A percentile compares a stretch with the other conserved stretches of the same genome.
phyloP scores from a whole-genome alignment of 2,797 vertebrate species.

The Masticophis lateralis region DNA sequence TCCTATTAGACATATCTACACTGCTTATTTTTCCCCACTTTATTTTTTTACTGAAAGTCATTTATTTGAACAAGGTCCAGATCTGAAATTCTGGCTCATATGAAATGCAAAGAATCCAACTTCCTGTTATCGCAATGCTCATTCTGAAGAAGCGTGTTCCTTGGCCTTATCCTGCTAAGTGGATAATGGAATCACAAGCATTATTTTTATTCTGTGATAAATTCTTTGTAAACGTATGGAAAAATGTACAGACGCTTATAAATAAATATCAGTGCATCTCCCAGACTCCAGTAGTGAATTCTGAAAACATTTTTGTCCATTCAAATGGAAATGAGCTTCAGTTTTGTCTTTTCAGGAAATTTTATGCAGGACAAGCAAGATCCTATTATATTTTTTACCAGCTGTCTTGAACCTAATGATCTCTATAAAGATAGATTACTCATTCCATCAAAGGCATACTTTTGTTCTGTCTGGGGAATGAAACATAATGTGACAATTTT shows the following conservation, averaged over 20 bases:
- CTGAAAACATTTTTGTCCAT: slow-evolving; percentile 48
- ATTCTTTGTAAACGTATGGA: not conserved
- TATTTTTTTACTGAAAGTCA: not conserved
- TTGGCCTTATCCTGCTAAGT: not conserved
- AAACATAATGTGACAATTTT: slow-evolving; percentile 61
- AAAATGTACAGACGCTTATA: not conserved
- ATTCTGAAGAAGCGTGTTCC: not conserved
- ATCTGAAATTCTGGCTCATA: not conserved
- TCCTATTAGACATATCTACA: not conserved
- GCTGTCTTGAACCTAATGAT: slow-evolving; percentile 64
- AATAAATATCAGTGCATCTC: not conserved
- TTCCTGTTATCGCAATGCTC: not conserved
- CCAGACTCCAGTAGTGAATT: not conserved
- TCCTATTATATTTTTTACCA: slow-evolving; percentile 69
- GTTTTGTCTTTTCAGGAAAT: slow-evolving; percentile 66
- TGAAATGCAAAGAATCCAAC: not conserved
- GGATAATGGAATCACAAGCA: not conserved
- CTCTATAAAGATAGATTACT: slow-evolving; percentile 68
- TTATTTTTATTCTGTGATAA: not conserved
- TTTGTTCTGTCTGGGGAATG: slow-evolving; percentile 59
- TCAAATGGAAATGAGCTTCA: slow-evolving; percentile 64
- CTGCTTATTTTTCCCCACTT: not conserved
- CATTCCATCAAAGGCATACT: slow-evolving; percentile 53
- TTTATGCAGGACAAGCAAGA: slow-evolving; percentile 64
- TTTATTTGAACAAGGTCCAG: not conserved